Evolutionary conservation across 92 coral and sea anemone species (phyloP).

Genomic region (Siderastrea siderea): DNA sequence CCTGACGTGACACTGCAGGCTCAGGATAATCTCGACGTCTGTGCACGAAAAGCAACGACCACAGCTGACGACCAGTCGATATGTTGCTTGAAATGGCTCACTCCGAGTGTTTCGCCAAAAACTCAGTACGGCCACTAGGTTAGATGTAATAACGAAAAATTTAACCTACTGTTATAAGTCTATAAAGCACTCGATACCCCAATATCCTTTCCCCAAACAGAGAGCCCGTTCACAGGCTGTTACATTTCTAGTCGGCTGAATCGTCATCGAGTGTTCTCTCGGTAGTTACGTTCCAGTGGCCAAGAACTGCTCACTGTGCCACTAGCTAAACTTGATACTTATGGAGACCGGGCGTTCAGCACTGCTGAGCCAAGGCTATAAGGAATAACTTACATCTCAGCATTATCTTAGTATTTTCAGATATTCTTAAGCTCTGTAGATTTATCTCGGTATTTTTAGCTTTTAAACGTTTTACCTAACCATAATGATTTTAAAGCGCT

Average conservation of each 20-base stretch:
- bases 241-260: not conserved
- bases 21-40: not conserved
- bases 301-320: not conserved
- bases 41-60: not conserved
- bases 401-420: not conserved
- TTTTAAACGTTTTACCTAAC: not conserved
- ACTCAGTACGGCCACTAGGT: not conserved
- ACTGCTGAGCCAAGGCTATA: conserved; percentile 7
- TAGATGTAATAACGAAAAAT: not conserved
- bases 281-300: not conserved
- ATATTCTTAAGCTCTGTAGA: not conserved
- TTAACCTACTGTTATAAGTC: not conserved
- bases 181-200: not conserved
- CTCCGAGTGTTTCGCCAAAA: not conserved
- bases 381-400: not conserved
- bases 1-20: not conserved
- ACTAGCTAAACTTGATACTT: conserved; percentile 6
- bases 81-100: not conserved
- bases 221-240: not conserved
- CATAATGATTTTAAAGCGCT: not conserved
- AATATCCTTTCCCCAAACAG: not conserved
- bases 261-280: not conserved
- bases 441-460: not conserved
- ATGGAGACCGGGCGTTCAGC: not conserved
- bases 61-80: not conserved